Base-by-base conservation (phyloP, 1,140 invertebrate genomes). In the Choristoneura fumiferana region DNA sequence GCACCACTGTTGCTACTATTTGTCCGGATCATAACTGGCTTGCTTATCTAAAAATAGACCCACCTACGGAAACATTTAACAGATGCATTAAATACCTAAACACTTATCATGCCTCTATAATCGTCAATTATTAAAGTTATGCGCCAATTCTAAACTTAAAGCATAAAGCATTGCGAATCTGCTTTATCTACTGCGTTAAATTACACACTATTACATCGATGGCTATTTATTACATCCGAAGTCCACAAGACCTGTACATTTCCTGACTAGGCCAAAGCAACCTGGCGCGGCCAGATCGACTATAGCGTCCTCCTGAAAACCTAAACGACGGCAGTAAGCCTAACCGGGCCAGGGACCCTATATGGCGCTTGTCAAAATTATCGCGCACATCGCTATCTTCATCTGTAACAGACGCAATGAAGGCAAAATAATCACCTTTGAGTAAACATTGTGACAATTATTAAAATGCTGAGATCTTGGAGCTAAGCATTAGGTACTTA, bases 291-390 rank as follows among this genome's bases (percentile, higher is more conserved):
- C 93, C 94, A 69, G 93, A 94, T 78, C 94, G 92, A 90, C 92
- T 94, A 83, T 94, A 95, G 67, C 92, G 90, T 69, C 91, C 91
- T 74, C 93, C 90, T 62, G 92, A 81, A 68, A 91, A 92, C 78
- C 93, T 91, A 84, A 94, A 93, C 34, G 93, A 91, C 54, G 94
- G 94, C 64, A 95, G 89, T 92, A 94, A 95, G 61, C 95, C 95
- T 69, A 94, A 92, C 52, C 94, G 91, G 66, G 94, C 95, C 67
- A 95, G 89, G 13, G 94, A 92, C 57, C 94, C 95, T 74, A 96
- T 95, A 82, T 96, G 95, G 65, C 94, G 92, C 86, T 95, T 95
- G 64, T 86, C 88, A 63, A 90, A 89, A 81, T 80, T 87, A 89
- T 91, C 91, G 89, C 66, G 91, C 78, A 75, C 81, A 80, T 81